phyloP scores from a whole-genome alignment of 2,113 vertebrate genomes.

The Choloepus hoffmanni region DNA sequence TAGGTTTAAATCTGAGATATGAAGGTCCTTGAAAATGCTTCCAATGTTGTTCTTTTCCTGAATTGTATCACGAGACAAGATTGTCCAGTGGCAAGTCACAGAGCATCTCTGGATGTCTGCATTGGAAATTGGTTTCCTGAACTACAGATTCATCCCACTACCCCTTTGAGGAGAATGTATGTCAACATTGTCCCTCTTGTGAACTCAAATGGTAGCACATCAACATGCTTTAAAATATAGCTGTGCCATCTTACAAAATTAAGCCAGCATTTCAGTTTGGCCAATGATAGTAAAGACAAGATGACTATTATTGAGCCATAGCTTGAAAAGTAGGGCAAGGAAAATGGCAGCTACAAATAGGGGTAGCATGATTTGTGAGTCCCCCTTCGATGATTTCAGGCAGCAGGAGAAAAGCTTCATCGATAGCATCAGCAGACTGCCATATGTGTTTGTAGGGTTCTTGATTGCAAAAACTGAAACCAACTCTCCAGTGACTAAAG shows the following conservation, averaged over 20 bases:
- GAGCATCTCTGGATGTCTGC: background rate
- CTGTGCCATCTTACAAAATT: background rate
- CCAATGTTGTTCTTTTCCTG: background rate
- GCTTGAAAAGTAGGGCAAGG: background rate
- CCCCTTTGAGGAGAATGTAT: background rate
- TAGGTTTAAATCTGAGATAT: background rate
- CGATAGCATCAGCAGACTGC: background rate
- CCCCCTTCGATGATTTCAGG: background rate
- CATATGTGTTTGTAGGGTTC: background rate
- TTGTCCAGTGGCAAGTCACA: background rate
- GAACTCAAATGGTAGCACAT: background rate
- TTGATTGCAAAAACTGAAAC: background rate
- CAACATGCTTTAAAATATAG: background rate
- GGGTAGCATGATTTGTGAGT: background rate
- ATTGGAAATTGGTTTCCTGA: background rate
- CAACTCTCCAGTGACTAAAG: background rate
- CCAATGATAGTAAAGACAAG: background rate
- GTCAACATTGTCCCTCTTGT: accelerated
- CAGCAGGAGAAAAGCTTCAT: background rate
- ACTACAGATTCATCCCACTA: background rate
- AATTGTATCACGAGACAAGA: background rate
- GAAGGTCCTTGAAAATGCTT: background rate
- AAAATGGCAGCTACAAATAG: background rate
- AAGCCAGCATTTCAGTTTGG: background rate
- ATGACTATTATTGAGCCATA: background rate